Conservation (phyloP, 2,113 vertebrate species). For the Melanostigma gelatinosum region DNA sequence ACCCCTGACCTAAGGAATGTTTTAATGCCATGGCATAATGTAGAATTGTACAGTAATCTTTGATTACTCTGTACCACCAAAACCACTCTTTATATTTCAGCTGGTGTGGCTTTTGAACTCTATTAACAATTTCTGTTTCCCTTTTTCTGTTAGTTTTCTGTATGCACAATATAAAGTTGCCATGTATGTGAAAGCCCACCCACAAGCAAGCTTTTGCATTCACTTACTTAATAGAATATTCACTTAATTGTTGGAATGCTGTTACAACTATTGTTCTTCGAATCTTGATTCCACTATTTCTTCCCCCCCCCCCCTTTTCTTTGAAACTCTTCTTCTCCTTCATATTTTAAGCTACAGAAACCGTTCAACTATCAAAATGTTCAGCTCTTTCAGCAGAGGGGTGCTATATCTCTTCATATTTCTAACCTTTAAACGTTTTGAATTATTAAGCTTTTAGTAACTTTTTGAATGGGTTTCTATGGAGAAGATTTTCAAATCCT, state of each 20-base stretch:
- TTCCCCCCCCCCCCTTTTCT: too few relatives aligned
- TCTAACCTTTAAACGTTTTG: too few relatives aligned
- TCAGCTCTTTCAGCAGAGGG: too few relatives aligned
- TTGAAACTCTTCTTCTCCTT: too few relatives aligned
- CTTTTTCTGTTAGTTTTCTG: not conserved
- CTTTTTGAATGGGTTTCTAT: too few relatives aligned
- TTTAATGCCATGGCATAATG: not conserved
- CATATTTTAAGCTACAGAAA: too few relatives aligned
- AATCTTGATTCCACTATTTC: too few relatives aligned
- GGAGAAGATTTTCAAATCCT: too few relatives aligned
- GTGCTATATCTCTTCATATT: too few relatives aligned
- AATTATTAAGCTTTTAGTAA: too few relatives aligned
- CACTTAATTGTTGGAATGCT: not conserved
- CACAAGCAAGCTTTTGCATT: not conserved
- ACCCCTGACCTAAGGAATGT: not conserved
- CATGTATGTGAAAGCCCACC: not conserved
- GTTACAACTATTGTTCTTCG: too few relatives aligned
- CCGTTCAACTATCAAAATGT: too few relatives aligned
- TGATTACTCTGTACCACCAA: not conserved
- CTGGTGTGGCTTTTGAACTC: not conserved
- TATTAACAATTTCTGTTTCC: not conserved
- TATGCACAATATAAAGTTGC: not conserved
- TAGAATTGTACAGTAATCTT: not conserved
- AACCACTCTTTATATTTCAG: not conserved
- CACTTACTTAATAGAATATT: not conserved